Base-by-base conservation (phyloP, 2,797 vertebrate species). In the Melanotaenia nigrans region DNA sequence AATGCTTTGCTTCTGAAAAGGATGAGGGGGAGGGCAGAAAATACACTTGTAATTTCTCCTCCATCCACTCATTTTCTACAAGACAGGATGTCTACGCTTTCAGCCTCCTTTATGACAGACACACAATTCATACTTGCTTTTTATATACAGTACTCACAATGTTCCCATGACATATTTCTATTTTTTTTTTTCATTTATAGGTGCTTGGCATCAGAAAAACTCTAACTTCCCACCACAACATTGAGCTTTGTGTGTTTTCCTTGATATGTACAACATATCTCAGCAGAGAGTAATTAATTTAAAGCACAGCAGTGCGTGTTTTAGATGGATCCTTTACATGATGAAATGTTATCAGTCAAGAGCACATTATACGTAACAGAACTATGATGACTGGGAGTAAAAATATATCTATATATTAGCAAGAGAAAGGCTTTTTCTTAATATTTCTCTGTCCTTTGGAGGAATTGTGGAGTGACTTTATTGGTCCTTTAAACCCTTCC, bases 401-500 rank as follows among this genome's bases (percentile, higher is more conserved):
- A 45, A 40, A 40, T 38, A 10, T 68, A 47, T 80, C 64, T 10
- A 38, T 38, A 65, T 13, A 78, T 70, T 32, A 2, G 36, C 6
- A 66, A 85, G 68, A 78, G 66, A 81, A 77, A 67, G 35, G 30
- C 42, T 81, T 76, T 68, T 83, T 66, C 67, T 60, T 56, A 64
- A 25, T 78, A 64, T 86, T 81, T 79, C 65, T 55, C 64, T 56
- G 45, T 80, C 68, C 61, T 85, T 83, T 74, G 60, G 70, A 79
- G 74, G 71, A 87, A 77, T 58, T 69, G 65, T 69, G 58, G 65
- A 79, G 70, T 30, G 85, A 82, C 83, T 90, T 86, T 84, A 88
- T 89, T 89, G 82, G 81, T 77, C 78, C 57, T 87, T 91, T 91
- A 90, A 89, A 89, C 67, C 63, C 65, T 78, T 75, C 68, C 75